Percentiles rank a stretch among this genome's conserved stretches.
Conservation (phyloP, 1,140 invertebrate genomes). For the Proctacanthus coquilletti region DNA sequence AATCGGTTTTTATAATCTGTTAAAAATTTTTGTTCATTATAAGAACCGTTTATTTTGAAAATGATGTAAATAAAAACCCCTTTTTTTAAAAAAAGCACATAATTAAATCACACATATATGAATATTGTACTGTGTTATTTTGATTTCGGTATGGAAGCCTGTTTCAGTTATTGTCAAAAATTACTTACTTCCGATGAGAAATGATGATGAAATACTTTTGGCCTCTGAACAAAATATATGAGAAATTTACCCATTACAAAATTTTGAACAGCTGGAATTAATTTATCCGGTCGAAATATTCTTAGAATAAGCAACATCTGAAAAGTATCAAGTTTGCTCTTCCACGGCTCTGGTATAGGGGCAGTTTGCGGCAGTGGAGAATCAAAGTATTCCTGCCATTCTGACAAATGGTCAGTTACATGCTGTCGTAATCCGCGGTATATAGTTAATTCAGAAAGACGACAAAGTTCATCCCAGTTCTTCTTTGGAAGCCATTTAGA, state of each 20-base stretch:
- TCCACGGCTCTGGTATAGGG: constrained; percentile 50
- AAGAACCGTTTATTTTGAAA: too few relatives aligned
- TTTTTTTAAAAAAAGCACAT: too few relatives aligned
- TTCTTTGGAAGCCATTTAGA: constrained; percentile 54
- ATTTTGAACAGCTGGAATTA: constrained; percentile 64
- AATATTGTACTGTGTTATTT: too few relatives aligned
- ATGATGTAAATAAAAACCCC: too few relatives aligned
- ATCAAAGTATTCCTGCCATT: constrained; percentile 67
- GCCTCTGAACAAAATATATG: constrained; percentile 2
- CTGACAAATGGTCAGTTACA: constrained; percentile 35
- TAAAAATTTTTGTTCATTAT: too few relatives aligned
- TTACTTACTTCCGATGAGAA: too few relatives aligned
- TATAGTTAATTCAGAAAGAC: constrained; percentile 29
- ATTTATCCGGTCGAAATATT: constrained; percentile 76
- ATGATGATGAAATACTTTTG: too few relatives aligned
- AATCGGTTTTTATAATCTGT: too few relatives aligned
- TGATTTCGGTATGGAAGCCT: not conserved
- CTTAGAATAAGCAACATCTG: constrained; percentile 65
- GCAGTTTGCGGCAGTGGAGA: constrained; percentile 48
- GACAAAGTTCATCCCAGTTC: constrained; percentile 73
- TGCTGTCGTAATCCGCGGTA: constrained; percentile 45
- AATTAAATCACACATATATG: too few relatives aligned
- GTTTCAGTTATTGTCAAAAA: too few relatives aligned
- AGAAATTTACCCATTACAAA: constrained; percentile 49
- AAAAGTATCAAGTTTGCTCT: constrained; percentile 45